phyloP scores from a whole-genome alignment of 2,797 vertebrate species.

The Enteromius treurensis region DNA sequence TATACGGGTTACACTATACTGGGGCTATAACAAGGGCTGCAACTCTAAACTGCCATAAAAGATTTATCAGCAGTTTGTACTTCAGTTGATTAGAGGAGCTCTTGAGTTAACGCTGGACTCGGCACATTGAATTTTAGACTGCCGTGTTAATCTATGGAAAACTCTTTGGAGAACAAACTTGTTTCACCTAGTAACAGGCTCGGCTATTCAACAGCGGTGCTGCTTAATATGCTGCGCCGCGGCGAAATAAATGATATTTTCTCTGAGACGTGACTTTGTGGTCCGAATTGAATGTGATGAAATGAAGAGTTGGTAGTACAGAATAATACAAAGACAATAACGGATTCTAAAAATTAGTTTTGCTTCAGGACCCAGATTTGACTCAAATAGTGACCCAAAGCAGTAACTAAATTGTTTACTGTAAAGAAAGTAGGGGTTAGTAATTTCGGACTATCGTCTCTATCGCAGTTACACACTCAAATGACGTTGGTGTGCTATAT shows the following conservation, averaged over 20 bases:
- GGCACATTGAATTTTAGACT: conserved; percentile 40
- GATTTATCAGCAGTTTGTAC: conserved; percentile 58
- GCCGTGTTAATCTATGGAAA: conserved; percentile 34
- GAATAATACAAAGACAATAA: conserved; percentile 12
- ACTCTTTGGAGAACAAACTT: not conserved
- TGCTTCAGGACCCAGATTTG: conserved; percentile 2
- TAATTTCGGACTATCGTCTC: not conserved
- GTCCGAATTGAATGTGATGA: conserved; percentile 12
- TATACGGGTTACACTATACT: conserved; percentile 51
- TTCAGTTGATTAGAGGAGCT: conserved; percentile 53
- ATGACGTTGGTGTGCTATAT: not conserved
- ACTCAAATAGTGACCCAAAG: not conserved
- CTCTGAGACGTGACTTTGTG: not conserved
- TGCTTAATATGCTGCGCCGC: not conserved
- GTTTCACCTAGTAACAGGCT: not conserved
- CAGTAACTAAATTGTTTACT: not conserved
- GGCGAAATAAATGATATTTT: not conserved
- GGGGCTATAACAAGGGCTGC: conserved; percentile 50
- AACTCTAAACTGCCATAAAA: conserved; percentile 61
- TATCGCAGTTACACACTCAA: not conserved
- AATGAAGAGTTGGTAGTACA: not conserved
- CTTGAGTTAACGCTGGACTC: conserved; percentile 54
- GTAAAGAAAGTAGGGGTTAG: not conserved
- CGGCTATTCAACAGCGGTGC: not conserved
- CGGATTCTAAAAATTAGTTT: not conserved